Conservation (phyloP, 2,113 vertebrate genomes). For the Odontesthes bonariensis region DNA sequence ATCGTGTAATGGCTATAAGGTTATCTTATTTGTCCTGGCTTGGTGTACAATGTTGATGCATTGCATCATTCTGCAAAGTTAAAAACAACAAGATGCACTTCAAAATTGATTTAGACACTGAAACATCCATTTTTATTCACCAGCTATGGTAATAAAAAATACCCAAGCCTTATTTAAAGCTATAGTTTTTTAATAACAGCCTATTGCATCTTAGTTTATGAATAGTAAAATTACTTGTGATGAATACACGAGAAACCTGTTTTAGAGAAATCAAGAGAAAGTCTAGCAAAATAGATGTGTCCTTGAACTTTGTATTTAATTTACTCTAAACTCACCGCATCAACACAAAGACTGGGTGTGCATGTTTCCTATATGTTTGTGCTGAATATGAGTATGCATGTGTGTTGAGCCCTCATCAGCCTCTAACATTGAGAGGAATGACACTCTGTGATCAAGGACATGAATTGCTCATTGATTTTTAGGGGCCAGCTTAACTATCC, state of each 20-base stretch:
- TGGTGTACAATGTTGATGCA: constrained; percentile 67
- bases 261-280: neutral
- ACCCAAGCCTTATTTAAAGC: constrained; percentile 28
- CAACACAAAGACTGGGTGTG: constrained; percentile 14
- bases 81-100: constrained; percentile 79
- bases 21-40: constrained; percentile 65
- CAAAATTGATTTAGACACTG: too few relatives aligned
- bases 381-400: constrained; percentile 50
- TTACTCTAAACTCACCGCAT: constrained; percentile 10
- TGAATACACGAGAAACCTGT: neutral
- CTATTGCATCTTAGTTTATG: neutral
- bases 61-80: constrained; percentile 77
- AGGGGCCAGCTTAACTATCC: constrained; percentile 87
- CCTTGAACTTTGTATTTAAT: constrained; percentile 30
- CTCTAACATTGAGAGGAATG: constrained; percentile 84
- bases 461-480: constrained; percentile 89
- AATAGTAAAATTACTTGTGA: neutral
- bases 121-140: constrained; percentile 77
- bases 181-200: neutral
- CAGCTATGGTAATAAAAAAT: constrained; percentile 67
- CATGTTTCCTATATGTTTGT: constrained; percentile 44
- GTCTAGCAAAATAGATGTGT: constrained; percentile 3
- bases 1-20: constrained; percentile 60
- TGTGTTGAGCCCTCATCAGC: constrained; percentile 69
- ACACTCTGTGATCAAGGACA: constrained; percentile 88